Base-by-base conservation (phyloP, 1,140 invertebrate genomes). In the Palaemon carinicauda region DNA sequence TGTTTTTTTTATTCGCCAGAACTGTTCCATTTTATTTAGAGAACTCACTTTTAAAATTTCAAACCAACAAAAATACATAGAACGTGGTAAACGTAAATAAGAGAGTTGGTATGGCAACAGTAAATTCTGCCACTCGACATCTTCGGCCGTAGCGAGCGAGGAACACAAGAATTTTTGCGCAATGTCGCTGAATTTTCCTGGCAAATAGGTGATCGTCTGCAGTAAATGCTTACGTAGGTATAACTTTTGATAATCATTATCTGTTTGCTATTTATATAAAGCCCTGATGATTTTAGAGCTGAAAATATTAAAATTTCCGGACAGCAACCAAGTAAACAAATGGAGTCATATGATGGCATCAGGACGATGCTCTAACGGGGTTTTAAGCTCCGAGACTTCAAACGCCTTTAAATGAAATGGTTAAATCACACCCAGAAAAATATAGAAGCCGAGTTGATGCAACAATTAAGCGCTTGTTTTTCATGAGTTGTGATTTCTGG, bases 121-220 rank as follows among this genome's bases (percentile, higher is more conserved):
- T 73, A 82, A 82, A 74, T 54, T 82, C 51, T 27, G 80, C 21
- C 65, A 74, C 21, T 15, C 19, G 80, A 74, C 33, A 54, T 82
- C 80, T 14, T 9, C 21, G 65, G 12, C 17, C 29, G 15, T 27
- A 53, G 41, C 75, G 17, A 82, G 51, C 80, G 60, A 74, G 69
- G 69, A 82, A 74, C 80, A 69, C 27, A 52, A 74, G 52, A 71
- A 82, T 73, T 82, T 82, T 74, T 82, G 80, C 69, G 65, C 80
- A 56, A 82, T 21, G n/a, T 79, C 77, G 24, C 51, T 50, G 51
- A 79, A 51, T 52, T 52, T 79, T 79, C 41, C 75, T 54, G 75
- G 52, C n/a, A 27, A 12, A 52, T 50, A 27, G 51, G 29, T 21
- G 51, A 15, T 31, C 52, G 52, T 54, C 50, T 79, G 24, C 52